A percentile compares a stretch with the other conserved stretches of the same genome.
These are phyloP conservation scores for Helicoverpa zea DNA, from an alignment of 1,140 invertebrate species.

Conservation along the genomic window DNA sequence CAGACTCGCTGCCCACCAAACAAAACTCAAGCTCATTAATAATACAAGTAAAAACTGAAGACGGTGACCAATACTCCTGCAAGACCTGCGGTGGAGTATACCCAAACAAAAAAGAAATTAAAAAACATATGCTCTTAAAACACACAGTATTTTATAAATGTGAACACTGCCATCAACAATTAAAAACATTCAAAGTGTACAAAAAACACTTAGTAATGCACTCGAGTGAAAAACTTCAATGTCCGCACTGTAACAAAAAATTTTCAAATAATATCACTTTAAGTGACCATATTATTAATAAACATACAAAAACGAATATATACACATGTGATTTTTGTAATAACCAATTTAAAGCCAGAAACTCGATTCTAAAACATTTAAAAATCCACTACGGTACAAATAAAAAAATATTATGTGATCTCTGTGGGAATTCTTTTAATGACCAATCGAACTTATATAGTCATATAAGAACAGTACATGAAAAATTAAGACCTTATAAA, in stretches of 20 bases:
- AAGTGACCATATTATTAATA: conserved; percentile 13
- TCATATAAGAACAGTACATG: conserved; percentile 49
- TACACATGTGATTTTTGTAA: conserved; percentile 50
- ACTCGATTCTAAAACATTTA: conserved; percentile 35
- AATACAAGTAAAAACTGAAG: conserved; percentile 14
- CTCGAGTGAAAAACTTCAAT: neutral
- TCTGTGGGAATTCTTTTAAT: conserved; percentile 52
- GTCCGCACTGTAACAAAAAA: neutral
- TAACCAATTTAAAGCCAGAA: conserved; percentile 39
- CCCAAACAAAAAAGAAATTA: neutral
- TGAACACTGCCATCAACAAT: neutral
- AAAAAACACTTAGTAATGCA: neutral
- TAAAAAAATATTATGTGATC: conserved; percentile 45
- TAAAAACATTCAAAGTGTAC: neutral
- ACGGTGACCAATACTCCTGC: conserved; percentile 32
- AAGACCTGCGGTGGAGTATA: conserved; percentile 35
- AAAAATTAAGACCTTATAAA: conserved; percentile 29
- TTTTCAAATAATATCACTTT: neutral
- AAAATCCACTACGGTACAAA: conserved; percentile 9
- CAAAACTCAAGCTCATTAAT: conserved; percentile 3
- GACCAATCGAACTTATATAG: conserved; percentile 45
- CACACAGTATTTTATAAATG: neutral
- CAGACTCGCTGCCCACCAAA: no score
- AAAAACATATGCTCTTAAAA: neutral
- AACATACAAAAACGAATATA: conserved; percentile 16